Percentiles rank a stretch among this genome's conserved stretches.
Conservation (phyloP, 2,113 vertebrate species). For the Brachypodius melanocephalos region DNA sequence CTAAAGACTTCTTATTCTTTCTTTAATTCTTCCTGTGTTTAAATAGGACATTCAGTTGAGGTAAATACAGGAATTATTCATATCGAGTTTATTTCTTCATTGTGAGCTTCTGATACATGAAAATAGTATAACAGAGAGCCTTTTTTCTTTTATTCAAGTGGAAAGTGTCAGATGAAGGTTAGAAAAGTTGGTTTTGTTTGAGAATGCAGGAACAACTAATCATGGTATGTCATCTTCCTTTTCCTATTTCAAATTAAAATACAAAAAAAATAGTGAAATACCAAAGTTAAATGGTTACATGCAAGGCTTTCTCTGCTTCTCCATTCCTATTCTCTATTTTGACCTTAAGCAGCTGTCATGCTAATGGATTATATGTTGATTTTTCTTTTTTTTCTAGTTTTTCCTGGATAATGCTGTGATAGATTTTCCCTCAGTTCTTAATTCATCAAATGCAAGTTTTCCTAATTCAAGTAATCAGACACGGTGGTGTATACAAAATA, state of each 20-base stretch:
- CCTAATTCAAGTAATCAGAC: slow-evolving; percentile 73
- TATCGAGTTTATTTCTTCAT: not conserved
- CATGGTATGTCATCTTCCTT: not conserved
- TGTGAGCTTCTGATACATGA: not conserved
- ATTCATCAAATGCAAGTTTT: slow-evolving; percentile 83
- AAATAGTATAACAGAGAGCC: not conserved
- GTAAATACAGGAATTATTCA: not conserved
- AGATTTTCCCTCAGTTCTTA: slow-evolving; percentile 70
- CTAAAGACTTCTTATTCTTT: not conserved
- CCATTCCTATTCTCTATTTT: not conserved
- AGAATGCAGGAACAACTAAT: not conserved
- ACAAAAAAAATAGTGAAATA: not conserved
- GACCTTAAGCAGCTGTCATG: not conserved
- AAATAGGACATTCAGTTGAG: not conserved
- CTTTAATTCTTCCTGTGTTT: not conserved
- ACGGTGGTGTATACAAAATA: slow-evolving; percentile 77
- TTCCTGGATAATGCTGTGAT: slow-evolving; percentile 82
- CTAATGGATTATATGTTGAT: slow-evolving; percentile 3
- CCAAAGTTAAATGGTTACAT: not conserved
- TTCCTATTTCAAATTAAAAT: not conserved
- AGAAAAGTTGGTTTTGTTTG: not conserved
- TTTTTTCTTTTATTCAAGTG: not conserved
- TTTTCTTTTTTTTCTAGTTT: slow-evolving; percentile 80
- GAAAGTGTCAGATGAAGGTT: not conserved
- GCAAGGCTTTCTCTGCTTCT: not conserved